Evolutionary conservation across 2,797 vertebrate species (phyloP), one percentile per base, ranked within the genome.

Genomic region (Chloroceryle amazona): DNA sequence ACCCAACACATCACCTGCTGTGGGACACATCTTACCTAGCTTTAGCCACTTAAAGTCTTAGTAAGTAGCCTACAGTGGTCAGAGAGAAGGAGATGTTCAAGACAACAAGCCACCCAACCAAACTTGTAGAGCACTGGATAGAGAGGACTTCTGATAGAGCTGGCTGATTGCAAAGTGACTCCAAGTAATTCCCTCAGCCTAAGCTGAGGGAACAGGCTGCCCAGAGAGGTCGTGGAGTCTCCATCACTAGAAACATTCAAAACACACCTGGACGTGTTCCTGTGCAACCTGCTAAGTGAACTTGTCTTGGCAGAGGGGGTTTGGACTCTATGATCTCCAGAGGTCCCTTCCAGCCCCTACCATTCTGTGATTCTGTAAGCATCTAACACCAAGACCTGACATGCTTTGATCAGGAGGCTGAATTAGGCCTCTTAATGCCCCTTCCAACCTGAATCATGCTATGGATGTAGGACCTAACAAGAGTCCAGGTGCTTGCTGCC

Each of bases 401-500:
- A 14, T 18, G 6, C 44, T 55, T 51, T 20, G 51, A 46, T 20
- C 8, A 37, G 22, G 5, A 71, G 23, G 26, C 2, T 52, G 8
- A 20, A 14, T 22, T 58, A 2, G 1, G 9, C 1, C 5, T 28
- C 8, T 16, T 17, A 12, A 46, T 11, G 6, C 21, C 17, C 47
- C 25, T 63, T 72, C 61, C 31, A 65, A 23, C 6, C 11, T 3
- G 4, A 81, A 19, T 3, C 2, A 0, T 12, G 9, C 31, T 26
- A 3, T 1, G 3, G 17, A 42, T 10, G 2, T 1, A 57, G 10
- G 2, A 29, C 5, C 29, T 28, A 16, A 89, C 23, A 63, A 65
- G 3, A 54, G 39, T 3, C 6, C 35, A 42, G 6, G 9, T 37
- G 33, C 46, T 22, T 29, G 29, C 55, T 76, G 15, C 21, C 39